phyloP scores from a whole-genome alignment of 2,113 vertebrate genomes.

The Poecile atricapillus region DNA sequence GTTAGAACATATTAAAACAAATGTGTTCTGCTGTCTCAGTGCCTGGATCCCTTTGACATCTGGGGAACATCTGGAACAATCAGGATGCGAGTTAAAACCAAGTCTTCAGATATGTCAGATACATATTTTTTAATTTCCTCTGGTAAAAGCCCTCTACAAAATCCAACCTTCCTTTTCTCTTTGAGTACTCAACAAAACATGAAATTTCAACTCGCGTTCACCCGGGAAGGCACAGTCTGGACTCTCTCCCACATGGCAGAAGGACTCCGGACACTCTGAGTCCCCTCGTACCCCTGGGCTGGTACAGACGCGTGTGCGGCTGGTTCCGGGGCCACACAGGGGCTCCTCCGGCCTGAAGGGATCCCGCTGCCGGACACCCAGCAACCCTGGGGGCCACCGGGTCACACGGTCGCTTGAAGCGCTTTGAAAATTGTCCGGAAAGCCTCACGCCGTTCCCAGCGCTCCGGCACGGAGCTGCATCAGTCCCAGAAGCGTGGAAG shows the following conservation, averaged over 20 bases:
- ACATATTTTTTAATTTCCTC: conserved; percentile 59
- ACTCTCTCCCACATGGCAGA: fast-evolving
- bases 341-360: neutral
- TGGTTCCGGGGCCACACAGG: neutral
- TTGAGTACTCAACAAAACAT: neutral
- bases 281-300: fast-evolving
- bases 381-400: neutral
- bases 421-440: neutral
- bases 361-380: neutral
- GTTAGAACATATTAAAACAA: neutral
- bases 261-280: fast-evolving
- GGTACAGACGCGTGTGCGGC: fast-evolving
- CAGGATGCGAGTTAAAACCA: conserved; percentile 34
- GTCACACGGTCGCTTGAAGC: neutral
- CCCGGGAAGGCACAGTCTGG: neutral
- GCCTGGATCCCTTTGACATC: conserved; percentile 26
- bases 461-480: fast-evolving
- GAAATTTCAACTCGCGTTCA: neutral
- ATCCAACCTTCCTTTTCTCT: neutral
- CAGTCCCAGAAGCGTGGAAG: fast-evolving
- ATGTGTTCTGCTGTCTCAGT: neutral
- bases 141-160: neutral
- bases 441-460: fast-evolving
- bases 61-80: conserved; percentile 53
- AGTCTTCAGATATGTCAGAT: conserved; percentile 36